These are phyloP conservation scores for Spongilla lacustris DNA, from an alignment of 37 sponge, comb jelly and placozoan genomes.

Conservation along the genomic window DNA sequence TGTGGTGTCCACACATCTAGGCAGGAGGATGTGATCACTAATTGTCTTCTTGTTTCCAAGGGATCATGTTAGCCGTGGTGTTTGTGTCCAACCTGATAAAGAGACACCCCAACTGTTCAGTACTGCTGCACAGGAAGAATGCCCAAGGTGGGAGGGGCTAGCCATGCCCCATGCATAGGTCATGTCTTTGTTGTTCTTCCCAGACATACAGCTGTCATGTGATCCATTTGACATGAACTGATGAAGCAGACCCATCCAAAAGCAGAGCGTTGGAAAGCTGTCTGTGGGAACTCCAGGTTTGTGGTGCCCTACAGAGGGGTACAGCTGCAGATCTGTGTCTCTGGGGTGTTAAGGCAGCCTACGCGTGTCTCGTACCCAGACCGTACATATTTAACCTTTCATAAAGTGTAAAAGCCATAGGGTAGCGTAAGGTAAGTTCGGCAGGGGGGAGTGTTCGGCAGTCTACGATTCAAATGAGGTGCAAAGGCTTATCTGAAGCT, in stretches of 20 bases:
- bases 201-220: not conserved
- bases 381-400: no score
- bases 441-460: no score
- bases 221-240: constrained; percentile 77
- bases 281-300: constrained; percentile 94
- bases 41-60: constrained; percentile 6
- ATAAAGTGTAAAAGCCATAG: no score
- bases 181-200: not conserved
- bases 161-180: not conserved
- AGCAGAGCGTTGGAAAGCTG: constrained; percentile 91
- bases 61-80: constrained; percentile 70
- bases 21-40: not conserved
- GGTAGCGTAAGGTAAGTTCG: no score
- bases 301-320: not conserved
- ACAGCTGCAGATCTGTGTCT: not conserved
- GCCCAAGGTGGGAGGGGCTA: not conserved
- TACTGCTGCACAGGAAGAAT: constrained; percentile 78
- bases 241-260: constrained; percentile 79
- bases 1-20: not conserved
- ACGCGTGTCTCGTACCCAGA: no score
- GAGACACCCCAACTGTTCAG: constrained; percentile 87
- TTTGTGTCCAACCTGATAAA: constrained; percentile 86
- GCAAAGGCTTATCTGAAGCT: no score
- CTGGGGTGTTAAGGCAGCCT: no score
- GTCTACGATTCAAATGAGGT: no score